phyloP scores from a whole-genome alignment of 2,888 invertebrate genomes.

The Bembecia ichneumoniformis region DNA sequence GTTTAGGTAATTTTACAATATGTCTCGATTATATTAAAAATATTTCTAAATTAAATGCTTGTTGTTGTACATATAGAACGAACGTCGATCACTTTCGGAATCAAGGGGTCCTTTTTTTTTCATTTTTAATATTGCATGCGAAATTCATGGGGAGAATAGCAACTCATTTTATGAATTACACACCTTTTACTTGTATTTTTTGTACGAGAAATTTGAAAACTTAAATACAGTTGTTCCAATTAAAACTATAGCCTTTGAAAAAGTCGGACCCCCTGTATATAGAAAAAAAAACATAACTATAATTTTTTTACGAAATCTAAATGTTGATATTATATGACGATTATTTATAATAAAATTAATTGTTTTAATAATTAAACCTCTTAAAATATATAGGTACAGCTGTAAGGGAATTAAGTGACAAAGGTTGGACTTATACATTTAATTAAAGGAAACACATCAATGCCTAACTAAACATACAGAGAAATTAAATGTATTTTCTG shows the following conservation, averaged over 20 bases:
- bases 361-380: background rate
- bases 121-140: too few species aligned
- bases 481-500: background rate
- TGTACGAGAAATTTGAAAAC: too few species aligned
- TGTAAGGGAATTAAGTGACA: constrained; percentile 58
- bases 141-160: too few species aligned
- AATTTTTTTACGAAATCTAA: constrained; percentile 49
- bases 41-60: constrained; percentile 72
- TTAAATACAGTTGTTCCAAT: too few species aligned
- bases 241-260: too few species aligned
- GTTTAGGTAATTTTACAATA: constrained; percentile 29
- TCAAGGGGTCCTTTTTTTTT: background rate
- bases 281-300: constrained; percentile 22
- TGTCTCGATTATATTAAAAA: constrained; percentile 54
- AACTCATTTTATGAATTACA: too few species aligned
- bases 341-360: constrained; percentile 46
- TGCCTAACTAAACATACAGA: constrained; percentile 7
- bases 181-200: too few species aligned
- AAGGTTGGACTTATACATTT: constrained; percentile 56
- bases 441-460: constrained; percentile 24
- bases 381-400: constrained; percentile 33
- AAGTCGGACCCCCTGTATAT: constrained; percentile 5
- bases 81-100: background rate
- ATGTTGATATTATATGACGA: constrained; percentile 56
- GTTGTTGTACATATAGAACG: constrained; percentile 61